Base-by-base conservation (phyloP, 2,113 vertebrate species). In the Oncorhynchus masou region DNA sequence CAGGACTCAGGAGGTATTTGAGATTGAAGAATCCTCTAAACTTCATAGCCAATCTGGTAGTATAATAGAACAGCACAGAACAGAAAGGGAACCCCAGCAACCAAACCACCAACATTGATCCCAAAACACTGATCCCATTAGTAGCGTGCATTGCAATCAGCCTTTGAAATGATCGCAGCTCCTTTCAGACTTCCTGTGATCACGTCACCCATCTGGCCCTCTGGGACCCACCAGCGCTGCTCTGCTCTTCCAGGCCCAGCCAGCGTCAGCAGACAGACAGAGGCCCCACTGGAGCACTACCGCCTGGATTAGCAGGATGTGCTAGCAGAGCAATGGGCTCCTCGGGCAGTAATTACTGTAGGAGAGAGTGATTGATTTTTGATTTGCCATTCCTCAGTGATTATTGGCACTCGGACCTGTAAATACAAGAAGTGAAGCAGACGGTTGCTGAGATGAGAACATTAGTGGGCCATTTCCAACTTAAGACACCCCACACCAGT, bases 111-210 rank as follows among this genome's bases (percentile, higher is more conserved):
- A 80, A n/a, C 81, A 71, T 76, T 73, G 79, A 90, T 81, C 60
- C 76, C 79, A 79, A 86, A 87, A 70, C 49, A 77, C 86, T 89
- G 87, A 91, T 90, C 89, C 86, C 85, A 88, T 91, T 91, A 90
- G 79, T 64, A 83, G 72, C 84, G 80, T 90, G 87, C 39, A 45
- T 45, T 45, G 39, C 85, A 89, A 91, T 90, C 80, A 82, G 73
- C 68, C 77, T 86, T 87, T 90, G 5, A 86, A 88, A 90, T 85
- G 81, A 85, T 81, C 27, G 79, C 68, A 48, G 71, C 71, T 66
- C 75, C 66, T 77, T 45, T 78, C 84, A 86, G 74, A 59, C 73
- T 74, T 65, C 73, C 75, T 66, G 66, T 4, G 66, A 83, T 90
- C 81, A 81, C 80, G 27, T 89, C 88, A 87, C 88, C 82, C 80